A percentile compares a stretch with the other conserved stretches of the same genome.
Evolutionary conservation across 2,113 vertebrate genomes (phyloP).

Genomic region (Riparia riparia): DNA sequence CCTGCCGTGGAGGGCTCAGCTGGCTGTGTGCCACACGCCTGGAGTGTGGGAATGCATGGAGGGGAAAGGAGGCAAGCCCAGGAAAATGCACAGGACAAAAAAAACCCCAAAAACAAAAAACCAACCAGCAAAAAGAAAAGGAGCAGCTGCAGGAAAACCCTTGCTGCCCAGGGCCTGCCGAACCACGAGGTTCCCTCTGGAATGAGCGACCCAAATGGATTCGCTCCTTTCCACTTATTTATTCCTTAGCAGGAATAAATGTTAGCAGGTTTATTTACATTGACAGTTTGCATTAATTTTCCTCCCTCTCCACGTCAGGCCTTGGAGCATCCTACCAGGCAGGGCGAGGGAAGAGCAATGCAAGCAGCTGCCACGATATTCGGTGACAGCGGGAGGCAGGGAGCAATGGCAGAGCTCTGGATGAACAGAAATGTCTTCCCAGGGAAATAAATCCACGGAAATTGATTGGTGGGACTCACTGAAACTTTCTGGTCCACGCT

Average conservation of each 20-base stretch:
- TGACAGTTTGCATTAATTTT: neutral
- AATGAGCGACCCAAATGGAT: neutral
- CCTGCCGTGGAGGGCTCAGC: fast-evolving
- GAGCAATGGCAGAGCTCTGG: neutral
- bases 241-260: neutral
- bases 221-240: neutral
- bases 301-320: neutral
- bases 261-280: neutral
- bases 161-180: fast-evolving
- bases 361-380: neutral
- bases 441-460: neutral
- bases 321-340: neutral
- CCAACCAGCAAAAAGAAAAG: neutral
- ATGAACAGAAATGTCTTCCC: neutral
- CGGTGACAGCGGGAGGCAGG: neutral
- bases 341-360: neutral
- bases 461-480: neutral
- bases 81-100: neutral
- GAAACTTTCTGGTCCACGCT: neutral
- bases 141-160: neutral
- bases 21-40: fast-evolving
- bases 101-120: no score
- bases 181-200: neutral
- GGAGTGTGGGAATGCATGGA: neutral
- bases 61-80: neutral